Base-by-base conservation (phyloP, 2,797 vertebrate species). In the Nannoperca obscura region DNA sequence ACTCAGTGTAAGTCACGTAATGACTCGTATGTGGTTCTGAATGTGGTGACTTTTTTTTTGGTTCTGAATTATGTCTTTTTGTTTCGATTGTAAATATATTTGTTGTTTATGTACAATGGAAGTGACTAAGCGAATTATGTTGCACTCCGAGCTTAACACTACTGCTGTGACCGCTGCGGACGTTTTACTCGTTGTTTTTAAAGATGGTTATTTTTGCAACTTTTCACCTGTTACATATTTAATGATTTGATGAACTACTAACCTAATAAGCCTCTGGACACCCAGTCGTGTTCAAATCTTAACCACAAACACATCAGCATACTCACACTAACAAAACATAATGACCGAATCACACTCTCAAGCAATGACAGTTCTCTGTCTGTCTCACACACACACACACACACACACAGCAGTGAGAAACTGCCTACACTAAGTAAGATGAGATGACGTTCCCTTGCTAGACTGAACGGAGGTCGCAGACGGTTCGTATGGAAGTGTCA, bases 21-120 rank as follows among this genome's bases (percentile, higher is more conserved):
- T n/a, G 78, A 77, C 64, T 73, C 17, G 81, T 90, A 66, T 75
- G 87, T 91, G 84, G 81, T 89, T 85, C 83, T 90, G 84, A 91
- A 85, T 80, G 92, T 91, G 81, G 74, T 92, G 32, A 57, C 44
- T 61, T 79, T 78, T 81, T 54, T 84, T 86, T 77, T 82, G 30
- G 30, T 84, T 82, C 46, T 62, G 62, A 68, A 78, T 78, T 74
- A 0, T 78, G 55, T 71, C 30, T 80, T 75, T 80, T 87, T 65
- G 7, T 80, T 86, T 80, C 80, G 24, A 84, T 87, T 94, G 90
- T 95, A 92, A 89, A 94, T 95, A 93, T 93, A 86, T 88, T 85
- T 91, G 76, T 92, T 79, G 81, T 92, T 88, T 34, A 59, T 85
- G 81, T 92, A 74, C 81, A 79, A 75, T 71, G 77, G 84, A 85